A percentile compares a stretch with the other conserved stretches of the same genome.
Evolutionary conservation across 1,140 invertebrate species (phyloP).

Genomic region (Reticulitermes speratus): DNA sequence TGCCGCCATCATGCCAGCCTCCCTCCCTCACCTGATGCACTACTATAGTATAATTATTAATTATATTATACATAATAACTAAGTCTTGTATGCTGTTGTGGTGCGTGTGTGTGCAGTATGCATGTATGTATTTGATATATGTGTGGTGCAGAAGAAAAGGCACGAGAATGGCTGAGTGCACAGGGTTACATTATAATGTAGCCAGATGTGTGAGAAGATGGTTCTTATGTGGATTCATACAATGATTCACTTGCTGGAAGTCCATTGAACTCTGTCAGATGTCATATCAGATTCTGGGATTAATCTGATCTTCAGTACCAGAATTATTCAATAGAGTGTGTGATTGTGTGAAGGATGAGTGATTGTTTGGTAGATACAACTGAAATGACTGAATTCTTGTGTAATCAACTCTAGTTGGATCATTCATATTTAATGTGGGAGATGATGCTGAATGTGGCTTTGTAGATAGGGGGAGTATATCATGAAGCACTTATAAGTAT

Average conservation of each 20-base stretch:
- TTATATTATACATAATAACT: constrained; percentile 3
- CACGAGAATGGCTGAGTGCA: neutral
- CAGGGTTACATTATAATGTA: neutral
- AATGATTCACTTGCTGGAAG: neutral
- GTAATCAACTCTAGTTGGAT: neutral
- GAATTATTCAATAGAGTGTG: neutral
- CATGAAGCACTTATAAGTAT: neutral
- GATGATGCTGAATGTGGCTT: neutral
- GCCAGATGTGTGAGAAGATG: neutral
- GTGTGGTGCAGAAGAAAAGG: neutral
- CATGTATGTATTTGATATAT: neutral
- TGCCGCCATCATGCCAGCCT: no score
- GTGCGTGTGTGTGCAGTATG: neutral
- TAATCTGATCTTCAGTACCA: neutral
- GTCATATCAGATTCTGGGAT: no score
- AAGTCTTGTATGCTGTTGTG: constrained; percentile 4
- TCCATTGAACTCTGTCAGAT: neutral
- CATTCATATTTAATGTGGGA: constrained; percentile 7
- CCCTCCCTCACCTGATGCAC: constrained; percentile 9
- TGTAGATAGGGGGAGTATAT: neutral
- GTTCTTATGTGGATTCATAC: neutral
- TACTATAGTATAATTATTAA: constrained; percentile 12
- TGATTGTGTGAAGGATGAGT: neutral
- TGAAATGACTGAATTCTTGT: neutral
- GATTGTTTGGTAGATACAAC: neutral